phyloP scores from a whole-genome alignment of 2,888 invertebrate species.

The Prosapia bicincta region DNA sequence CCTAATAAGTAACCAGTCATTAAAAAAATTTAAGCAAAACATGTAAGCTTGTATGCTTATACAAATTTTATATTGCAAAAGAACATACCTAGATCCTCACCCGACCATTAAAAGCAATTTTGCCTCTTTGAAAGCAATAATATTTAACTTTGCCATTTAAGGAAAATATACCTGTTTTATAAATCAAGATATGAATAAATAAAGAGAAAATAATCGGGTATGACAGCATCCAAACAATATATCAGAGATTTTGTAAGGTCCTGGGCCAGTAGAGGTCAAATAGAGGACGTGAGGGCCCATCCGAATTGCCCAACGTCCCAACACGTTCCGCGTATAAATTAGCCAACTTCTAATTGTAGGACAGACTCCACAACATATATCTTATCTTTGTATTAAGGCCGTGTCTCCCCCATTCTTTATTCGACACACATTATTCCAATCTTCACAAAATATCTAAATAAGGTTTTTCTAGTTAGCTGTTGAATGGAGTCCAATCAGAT shows the following conservation, averaged over 20 bases:
- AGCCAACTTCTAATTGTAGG: neutral
- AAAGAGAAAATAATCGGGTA: neutral
- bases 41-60: too few relatives aligned
- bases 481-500: neutral
- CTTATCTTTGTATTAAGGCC: too few relatives aligned
- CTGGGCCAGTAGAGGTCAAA: neutral
- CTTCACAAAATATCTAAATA: neutral
- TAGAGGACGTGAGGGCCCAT: neutral
- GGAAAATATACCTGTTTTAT: neutral
- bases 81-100: too few relatives aligned
- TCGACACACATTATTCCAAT: neutral
- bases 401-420: neutral
- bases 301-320: neutral
- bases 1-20: too few relatives aligned
- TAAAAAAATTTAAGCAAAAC: too few relatives aligned
- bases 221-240: neutral
- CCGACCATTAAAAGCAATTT: too few relatives aligned
- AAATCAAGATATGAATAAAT: neutral
- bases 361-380: neutral
- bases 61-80: too few relatives aligned
- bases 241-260: neutral
- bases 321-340: neutral
- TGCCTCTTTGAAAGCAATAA: too few relatives aligned
- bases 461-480: neutral
- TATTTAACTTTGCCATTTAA: neutral